These are phyloP conservation scores for Poicephalus gulielmi DNA, from an alignment of 2,113 vertebrate species.

Conservation along the genomic window DNA sequence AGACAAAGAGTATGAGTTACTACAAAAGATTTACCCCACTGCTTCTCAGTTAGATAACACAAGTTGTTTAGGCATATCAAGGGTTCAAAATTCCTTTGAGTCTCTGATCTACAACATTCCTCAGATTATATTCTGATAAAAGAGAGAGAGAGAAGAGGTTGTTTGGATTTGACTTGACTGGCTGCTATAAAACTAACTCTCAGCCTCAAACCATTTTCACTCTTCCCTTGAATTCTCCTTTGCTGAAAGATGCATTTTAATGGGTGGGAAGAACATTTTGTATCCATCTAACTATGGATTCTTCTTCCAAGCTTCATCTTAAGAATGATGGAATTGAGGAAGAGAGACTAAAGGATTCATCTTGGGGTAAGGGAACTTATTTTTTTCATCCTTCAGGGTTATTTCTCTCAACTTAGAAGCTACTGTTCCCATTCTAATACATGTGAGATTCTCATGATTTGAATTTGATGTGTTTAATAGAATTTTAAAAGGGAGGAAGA, in stretches of 20 bases:
- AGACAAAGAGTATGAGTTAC: neutral
- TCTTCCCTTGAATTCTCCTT: neutral
- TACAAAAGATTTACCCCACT: neutral
- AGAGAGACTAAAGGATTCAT: constrained; percentile 13
- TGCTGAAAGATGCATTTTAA: neutral
- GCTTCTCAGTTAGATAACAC: neutral
- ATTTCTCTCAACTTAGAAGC: neutral
- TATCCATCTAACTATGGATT: constrained; percentile 21
- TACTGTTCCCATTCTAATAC: neutral
- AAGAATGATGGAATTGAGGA: constrained; percentile 16
- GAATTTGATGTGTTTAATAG: neutral
- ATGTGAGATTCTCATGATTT: neutral
- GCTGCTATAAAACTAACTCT: constrained; percentile 1
- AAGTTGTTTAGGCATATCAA: neutral
- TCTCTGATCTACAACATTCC: neutral
- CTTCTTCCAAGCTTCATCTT: constrained; percentile 33
- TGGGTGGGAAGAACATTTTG: neutral
- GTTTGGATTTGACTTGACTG: neutral
- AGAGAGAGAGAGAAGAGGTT: neutral
- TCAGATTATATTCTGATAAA: constrained; percentile 30
- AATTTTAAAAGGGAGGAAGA: neutral
- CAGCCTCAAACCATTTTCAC: neutral
- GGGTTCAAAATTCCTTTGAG: neutral
- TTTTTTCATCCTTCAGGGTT: neutral
- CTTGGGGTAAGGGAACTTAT: neutral